Evolutionary conservation across 2,888 invertebrate genomes (phyloP).

Genomic region (Habroteleia sp.): DNA sequence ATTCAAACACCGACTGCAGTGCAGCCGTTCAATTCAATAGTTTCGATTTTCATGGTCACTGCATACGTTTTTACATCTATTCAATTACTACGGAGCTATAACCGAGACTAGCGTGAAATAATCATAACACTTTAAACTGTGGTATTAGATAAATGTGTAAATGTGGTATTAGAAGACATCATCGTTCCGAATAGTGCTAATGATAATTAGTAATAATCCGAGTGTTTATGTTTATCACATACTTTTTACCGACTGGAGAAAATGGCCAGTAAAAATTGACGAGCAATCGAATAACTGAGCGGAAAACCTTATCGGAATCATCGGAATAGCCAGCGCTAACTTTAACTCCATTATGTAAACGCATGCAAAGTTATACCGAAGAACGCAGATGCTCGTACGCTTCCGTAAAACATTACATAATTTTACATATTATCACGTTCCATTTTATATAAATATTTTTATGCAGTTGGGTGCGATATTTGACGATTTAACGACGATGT

Average conservation of each 20-base stretch:
- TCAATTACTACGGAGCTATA: conserved; percentile 45
- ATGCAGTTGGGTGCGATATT: conserved; percentile 16
- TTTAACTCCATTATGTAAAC: conserved; percentile 45
- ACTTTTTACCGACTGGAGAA: neutral
- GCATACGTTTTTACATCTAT: conserved; percentile 54
- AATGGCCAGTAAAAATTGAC: conserved; percentile 12
- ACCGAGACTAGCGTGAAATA: conserved; percentile 31
- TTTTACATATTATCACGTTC: conserved; percentile 39
- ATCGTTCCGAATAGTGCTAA: no score
- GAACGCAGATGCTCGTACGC: conserved; percentile 36
- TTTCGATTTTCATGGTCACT: conserved; percentile 61
- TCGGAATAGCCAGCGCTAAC: conserved; percentile 16
- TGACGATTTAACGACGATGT: conserved; percentile 9
- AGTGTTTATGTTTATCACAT: no score
- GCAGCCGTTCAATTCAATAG: conserved; percentile 64
- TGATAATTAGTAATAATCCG: no score
- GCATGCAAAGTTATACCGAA: conserved; percentile 47
- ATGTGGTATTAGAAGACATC: no score
- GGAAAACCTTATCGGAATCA: conserved; percentile 11
- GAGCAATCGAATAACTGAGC: conserved; percentile 14
- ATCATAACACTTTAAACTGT: conserved; percentile 28
- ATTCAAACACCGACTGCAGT: conserved; percentile 19
- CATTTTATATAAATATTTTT: conserved; percentile 27
- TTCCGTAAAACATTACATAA: conserved; percentile 43
- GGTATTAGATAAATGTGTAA: conserved; percentile 38